A percentile compares a stretch with the other conserved stretches of the same genome.
These are phyloP conservation scores for Platycercus adscitus DNA, from an alignment of 2,113 vertebrate species.

Conservation along the genomic window DNA sequence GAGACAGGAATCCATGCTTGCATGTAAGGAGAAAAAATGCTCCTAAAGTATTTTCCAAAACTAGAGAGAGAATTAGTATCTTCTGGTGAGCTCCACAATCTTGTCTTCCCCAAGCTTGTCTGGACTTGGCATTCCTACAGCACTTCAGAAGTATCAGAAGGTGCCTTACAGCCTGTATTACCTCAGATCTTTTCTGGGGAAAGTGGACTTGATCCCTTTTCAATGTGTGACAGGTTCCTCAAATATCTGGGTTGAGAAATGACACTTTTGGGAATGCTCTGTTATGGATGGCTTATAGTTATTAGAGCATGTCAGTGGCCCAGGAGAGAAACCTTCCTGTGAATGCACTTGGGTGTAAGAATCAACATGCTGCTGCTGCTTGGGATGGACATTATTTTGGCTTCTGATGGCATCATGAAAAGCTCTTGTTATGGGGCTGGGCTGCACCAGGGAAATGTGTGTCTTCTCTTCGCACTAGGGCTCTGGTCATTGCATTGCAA, in stretches of 20 bases:
- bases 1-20: not conserved
- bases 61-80: not conserved
- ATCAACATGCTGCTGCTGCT: not conserved
- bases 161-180: not conserved
- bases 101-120: not conserved
- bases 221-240: not conserved
- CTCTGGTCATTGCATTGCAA: not conserved
- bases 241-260: not conserved
- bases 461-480: not conserved
- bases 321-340: not conserved
- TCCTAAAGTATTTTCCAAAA: not conserved
- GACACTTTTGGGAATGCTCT: not conserved
- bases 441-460: fast-evolving
- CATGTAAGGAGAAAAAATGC: not conserved
- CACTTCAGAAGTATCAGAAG: not conserved
- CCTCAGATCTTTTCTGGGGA: not conserved
- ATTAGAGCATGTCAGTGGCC: fast-evolving
- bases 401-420: not conserved
- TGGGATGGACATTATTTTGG: not conserved
- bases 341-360: not conserved
- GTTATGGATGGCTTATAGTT: not conserved
- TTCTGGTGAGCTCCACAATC: not conserved
- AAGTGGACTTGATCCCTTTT: not conserved
- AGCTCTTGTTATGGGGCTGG: fast-evolving
- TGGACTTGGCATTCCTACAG: not conserved